Base-by-base conservation (phyloP, 2,888 invertebrate species). In the Homarus gammarus region DNA sequence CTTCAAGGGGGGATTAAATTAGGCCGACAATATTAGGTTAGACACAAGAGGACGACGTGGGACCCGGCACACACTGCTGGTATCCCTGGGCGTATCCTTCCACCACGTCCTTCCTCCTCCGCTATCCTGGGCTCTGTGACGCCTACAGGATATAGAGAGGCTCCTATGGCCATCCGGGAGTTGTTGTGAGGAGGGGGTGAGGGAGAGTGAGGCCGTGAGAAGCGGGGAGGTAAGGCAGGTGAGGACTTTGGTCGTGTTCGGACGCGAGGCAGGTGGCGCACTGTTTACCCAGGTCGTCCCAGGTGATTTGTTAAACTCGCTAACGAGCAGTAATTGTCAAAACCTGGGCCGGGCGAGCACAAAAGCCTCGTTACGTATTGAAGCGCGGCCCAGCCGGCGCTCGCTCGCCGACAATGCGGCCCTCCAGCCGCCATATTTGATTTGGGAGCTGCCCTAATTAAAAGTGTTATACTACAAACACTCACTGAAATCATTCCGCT, bases 291-390 rank as follows among this genome's bases (percentile, higher is more conserved):
- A 36, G 31, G 22, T 22, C 15, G 81, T 89, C 88, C 88, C 88
- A 64, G 77, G 84, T 84, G 88, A 89, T 89, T 89, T 89, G 88
- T 89, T 89, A 89, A 89, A 84, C 88, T 89, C 88, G 88, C 84
- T 89, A 89, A 89, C 88, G 88, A 89, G 88, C 84, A 31, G 88
- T 89, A 89, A 89, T 89, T 89, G 88, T 89, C 88, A 89, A 89
- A 89, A 89, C 88, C 84, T 89, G 70, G 77, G 84, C 75, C 70
- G 84, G 84, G 49, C 68, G 31, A 36, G 86, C 68, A 86, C 86
- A 86, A 86, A 86, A 64, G 70, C 70, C 85, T 86, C 78, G 64
- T 77, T 31, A 61, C 56, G 78, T 77, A 86, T 86, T 86, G 85
- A 86, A 86, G 85, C 36, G 70, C 27, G 18, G n/a, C 51, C 38